phyloP scores from a whole-genome alignment of 2,797 vertebrate species.

The Poeciliopsis presidionis region DNA sequence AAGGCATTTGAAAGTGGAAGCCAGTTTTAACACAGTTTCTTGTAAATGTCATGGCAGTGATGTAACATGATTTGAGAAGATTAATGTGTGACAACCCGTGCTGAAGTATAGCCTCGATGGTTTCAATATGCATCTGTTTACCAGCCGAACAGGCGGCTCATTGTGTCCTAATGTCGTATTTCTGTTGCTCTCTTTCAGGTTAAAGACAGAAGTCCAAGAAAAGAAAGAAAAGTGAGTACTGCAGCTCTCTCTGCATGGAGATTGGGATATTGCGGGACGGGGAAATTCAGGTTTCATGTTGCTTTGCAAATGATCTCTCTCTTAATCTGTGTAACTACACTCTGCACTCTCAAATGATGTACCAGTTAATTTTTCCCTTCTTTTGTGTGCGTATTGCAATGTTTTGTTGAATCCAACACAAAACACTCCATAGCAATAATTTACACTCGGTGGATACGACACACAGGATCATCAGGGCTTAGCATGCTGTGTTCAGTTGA shows the following conservation, averaged over 20 bases:
- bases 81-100: constrained; percentile 36
- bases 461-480: constrained; percentile 25
- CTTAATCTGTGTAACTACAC: constrained; percentile 31
- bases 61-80: constrained; percentile 36
- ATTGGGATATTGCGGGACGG: constrained; percentile 14
- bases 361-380: constrained; percentile 15
- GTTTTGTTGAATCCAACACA: not conserved
- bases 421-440: constrained; percentile 14
- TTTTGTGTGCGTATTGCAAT: constrained; percentile 15
- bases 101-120: constrained; percentile 36
- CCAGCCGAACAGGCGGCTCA: constrained; percentile 34
- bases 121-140: constrained; percentile 63
- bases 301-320: constrained; percentile 42
- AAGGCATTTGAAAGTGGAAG: constrained; percentile 49
- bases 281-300: constrained; percentile 58
- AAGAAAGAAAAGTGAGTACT: constrained; percentile 96
- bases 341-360: constrained; percentile 15
- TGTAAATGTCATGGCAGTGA: constrained; percentile 40
- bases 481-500: constrained; percentile 35
- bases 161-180: constrained; percentile 59
- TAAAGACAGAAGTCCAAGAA: constrained; percentile 91
- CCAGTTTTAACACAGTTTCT: constrained; percentile 49
- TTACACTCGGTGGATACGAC: constrained; percentile 17
- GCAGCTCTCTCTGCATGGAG: constrained; percentile 57
- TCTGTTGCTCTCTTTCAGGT: constrained; percentile 82